Base-by-base conservation (phyloP, 1,140 invertebrate species). In the Aphaenogaster rudis region DNA sequence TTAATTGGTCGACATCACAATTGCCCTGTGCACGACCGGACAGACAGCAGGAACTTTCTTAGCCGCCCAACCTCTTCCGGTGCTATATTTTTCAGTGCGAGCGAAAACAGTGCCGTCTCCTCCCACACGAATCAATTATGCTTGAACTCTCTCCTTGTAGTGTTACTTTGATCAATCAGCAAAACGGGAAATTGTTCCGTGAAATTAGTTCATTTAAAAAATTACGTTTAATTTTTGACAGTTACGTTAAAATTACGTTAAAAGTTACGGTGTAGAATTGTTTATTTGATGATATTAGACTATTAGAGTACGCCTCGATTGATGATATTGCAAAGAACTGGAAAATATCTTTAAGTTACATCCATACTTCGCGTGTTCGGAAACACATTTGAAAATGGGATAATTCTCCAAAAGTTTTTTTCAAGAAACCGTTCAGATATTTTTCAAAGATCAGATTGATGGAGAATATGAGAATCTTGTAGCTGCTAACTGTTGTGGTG, bases 1-100 rank as follows among this genome's bases (percentile, higher is more conserved):
- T 91, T 91, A 91, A 91, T 91, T 91, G 88, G 88, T 78, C 74
- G 85, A 80, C 80, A 87, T 91, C 69, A 64, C 90, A 84, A 91
- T 91, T 91, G 90, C 86, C 74, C 84, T 80, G 36, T 81, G 45
- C 76, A 57, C 89, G 64, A 52, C 11, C 66, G 81, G 90, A 88
- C 87, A 63, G 79, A 39, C 36, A 57, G 15, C 64, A 36, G 71
- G 80, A 91, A 86, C 88, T 91, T 91, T 91, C 90, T 91, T 91
- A 39, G 59, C 67, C 61, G 87, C 89, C 89, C 88, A 91, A 61
- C 89, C 90, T 91, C 84, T 91, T 91, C 90, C 89, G 90, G 61
- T 90, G 72, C 59, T 17, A 45, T 33, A 91, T 91, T 89, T 89
- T 91, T 88, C 64, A 76, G 50, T 50, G 39, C 69, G 42, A 42